These are phyloP conservation scores for Neotoma lepida DNA, from an alignment of 2,113 vertebrate genomes.

Conservation along the genomic window DNA sequence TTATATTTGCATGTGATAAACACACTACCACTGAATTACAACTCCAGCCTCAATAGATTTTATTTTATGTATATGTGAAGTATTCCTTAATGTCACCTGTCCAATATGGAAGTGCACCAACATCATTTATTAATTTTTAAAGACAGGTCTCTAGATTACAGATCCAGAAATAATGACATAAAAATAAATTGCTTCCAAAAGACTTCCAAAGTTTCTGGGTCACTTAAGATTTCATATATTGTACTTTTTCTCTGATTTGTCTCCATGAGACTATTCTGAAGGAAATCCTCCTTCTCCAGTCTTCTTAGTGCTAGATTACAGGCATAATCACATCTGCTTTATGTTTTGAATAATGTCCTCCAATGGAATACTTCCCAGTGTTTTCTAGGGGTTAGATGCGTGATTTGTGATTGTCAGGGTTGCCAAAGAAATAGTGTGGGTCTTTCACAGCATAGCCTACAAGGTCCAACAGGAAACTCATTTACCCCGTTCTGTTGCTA, in stretches of 20 bases:
- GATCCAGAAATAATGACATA: neutral
- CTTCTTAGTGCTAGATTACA: too few relatives aligned
- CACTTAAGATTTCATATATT: neutral
- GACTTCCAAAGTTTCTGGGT: neutral
- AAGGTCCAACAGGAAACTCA: too few relatives aligned
- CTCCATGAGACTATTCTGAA: neutral
- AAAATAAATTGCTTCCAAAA: neutral
- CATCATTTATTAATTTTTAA: neutral
- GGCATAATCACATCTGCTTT: too few relatives aligned
- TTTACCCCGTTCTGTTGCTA: too few relatives aligned
- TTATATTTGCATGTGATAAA: neutral
- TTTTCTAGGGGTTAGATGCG: too few relatives aligned
- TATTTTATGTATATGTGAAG: neutral
- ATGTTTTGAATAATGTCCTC: too few relatives aligned
- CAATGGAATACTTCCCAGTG: too few relatives aligned
- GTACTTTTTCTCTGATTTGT: neutral
- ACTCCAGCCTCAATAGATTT: neutral
- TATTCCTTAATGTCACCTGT: neutral
- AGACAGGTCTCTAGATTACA: neutral
- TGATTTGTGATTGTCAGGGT: too few relatives aligned
- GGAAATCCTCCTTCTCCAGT: too few relatives aligned
- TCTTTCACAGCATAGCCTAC: too few relatives aligned
- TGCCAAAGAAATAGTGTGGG: too few relatives aligned
- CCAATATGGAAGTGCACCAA: neutral
- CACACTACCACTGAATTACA: neutral